phyloP scores from a whole-genome alignment of 2,888 invertebrate species.

The Tipula unca region DNA sequence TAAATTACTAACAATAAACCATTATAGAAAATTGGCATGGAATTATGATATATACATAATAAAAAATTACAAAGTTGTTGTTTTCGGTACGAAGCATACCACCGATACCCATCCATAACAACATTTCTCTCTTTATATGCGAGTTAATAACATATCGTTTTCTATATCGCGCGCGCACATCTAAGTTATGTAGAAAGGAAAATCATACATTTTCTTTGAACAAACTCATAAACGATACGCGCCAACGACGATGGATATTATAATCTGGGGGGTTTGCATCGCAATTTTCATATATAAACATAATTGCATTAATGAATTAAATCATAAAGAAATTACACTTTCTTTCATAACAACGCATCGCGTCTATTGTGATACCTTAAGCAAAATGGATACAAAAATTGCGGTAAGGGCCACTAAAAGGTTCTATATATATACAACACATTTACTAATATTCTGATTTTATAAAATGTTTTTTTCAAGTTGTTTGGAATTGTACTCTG shows the following conservation, averaged over 20 bases:
- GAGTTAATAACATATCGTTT: neutral
- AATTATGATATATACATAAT: neutral
- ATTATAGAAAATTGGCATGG: neutral
- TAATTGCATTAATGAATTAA: neutral
- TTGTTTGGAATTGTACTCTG: neutral
- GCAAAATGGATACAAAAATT: slow-evolving; percentile 20
- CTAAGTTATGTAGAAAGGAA: neutral
- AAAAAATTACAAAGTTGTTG: neutral
- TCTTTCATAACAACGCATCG: slow-evolving; percentile 4
- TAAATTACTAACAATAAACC: neutral
- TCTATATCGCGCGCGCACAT: neutral
- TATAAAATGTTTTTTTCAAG: neutral
- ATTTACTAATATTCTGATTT: neutral
- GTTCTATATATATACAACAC: no score
- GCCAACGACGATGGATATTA: neutral
- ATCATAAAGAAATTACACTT: neutral
- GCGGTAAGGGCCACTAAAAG: slow-evolving; percentile 1
- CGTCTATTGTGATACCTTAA: neutral
- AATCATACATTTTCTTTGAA: neutral
- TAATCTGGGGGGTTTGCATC: neutral
- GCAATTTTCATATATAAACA: neutral
- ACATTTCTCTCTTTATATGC: neutral
- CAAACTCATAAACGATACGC: neutral
- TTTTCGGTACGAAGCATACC: neutral
- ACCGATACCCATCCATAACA: neutral